A percentile compares a stretch with the other conserved stretches of the same genome.
Conservation (phyloP, 1,140 invertebrate species). For the Drosophila kohkoa region DNA sequence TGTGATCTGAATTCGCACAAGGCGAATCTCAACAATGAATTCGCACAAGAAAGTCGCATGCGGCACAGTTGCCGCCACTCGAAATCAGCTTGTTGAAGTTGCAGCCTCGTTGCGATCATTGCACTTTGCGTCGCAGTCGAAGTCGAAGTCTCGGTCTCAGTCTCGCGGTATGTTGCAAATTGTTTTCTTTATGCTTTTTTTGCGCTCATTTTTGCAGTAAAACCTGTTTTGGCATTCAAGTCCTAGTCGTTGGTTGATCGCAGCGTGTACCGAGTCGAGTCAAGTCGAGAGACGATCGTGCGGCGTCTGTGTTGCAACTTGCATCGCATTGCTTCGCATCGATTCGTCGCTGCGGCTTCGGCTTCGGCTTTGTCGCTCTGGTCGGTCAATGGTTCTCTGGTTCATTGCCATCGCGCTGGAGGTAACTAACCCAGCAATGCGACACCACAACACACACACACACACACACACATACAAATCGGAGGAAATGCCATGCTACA, state of each 20-base stretch:
- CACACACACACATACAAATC: conserved; percentile 16
- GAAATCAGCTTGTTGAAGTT: background rate
- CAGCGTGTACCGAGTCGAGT: conserved; percentile 19
- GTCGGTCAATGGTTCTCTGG: conserved; percentile 84
- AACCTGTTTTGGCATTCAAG: conserved; percentile 63
- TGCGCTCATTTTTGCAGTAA: conserved; percentile 13
- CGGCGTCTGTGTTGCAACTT: conserved; percentile 59
- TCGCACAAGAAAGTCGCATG: background rate
- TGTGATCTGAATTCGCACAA: conserved; percentile 4
- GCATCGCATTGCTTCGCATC: conserved; percentile 36
- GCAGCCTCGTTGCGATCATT: conserved; percentile 74
- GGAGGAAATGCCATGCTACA: conserved; percentile 42
- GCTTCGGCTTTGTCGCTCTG: conserved; percentile 55
- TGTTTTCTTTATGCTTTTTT: conserved; percentile 40
- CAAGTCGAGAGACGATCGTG: conserved; percentile 45
- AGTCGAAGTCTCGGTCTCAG: conserved; percentile 18
- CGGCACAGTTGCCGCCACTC: background rate
- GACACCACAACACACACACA: conserved; percentile 47
- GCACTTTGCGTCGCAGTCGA: conserved; percentile 65
- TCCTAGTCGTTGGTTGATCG: conserved; percentile 2
- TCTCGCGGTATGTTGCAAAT: conserved; percentile 70
- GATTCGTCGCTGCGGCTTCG: conserved; percentile 27
- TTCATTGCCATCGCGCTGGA: conserved; percentile 84
- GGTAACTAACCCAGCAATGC: conserved; percentile 82
- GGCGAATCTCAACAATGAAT: conserved; percentile 1